Evolutionary conservation across 2,113 vertebrate genomes (phyloP).

Genomic region (Pao palembangensis): DNA sequence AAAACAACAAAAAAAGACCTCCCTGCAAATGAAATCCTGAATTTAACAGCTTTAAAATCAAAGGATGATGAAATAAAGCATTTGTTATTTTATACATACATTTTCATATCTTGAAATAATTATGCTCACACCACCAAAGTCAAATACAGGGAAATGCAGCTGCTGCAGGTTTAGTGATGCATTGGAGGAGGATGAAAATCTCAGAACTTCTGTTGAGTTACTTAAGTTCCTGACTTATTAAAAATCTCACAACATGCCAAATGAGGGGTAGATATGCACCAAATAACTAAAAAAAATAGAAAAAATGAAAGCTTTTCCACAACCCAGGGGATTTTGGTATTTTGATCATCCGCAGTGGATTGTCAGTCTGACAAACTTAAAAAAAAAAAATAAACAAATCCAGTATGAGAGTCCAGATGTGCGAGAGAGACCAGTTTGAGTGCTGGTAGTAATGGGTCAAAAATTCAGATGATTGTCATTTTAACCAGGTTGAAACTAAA

Average conservation of each 20-base stretch:
- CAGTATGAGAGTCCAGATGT: background rate
- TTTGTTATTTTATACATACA: constrained; percentile 58
- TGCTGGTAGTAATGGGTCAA: constrained; percentile 51
- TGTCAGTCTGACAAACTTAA: constrained; percentile 45
- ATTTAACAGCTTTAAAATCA: constrained; percentile 76
- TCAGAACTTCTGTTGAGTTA: constrained; percentile 1
- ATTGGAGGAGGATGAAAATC: too few species aligned
- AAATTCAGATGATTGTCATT: constrained; percentile 46
- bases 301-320: constrained; percentile 18
- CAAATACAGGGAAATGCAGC: constrained; percentile 36
- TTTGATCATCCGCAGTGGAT: constrained; percentile 53
- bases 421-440: constrained; percentile 13
- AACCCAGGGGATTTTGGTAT: constrained; percentile 22
- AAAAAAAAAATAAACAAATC: background rate
- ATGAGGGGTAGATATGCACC: constrained; percentile 21
- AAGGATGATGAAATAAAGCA: constrained; percentile 68
- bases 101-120: background rate
- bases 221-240: constrained; percentile 26
- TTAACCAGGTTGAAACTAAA: constrained; percentile 14
- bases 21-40: constrained; percentile 55
- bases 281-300: constrained; percentile 4
- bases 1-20: constrained; percentile 73
- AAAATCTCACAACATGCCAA: constrained; percentile 54
- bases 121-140: constrained; percentile 55
- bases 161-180: too few species aligned